Conservation (phyloP, 2,888 invertebrate genomes). For the Hipparchia semele region DNA sequence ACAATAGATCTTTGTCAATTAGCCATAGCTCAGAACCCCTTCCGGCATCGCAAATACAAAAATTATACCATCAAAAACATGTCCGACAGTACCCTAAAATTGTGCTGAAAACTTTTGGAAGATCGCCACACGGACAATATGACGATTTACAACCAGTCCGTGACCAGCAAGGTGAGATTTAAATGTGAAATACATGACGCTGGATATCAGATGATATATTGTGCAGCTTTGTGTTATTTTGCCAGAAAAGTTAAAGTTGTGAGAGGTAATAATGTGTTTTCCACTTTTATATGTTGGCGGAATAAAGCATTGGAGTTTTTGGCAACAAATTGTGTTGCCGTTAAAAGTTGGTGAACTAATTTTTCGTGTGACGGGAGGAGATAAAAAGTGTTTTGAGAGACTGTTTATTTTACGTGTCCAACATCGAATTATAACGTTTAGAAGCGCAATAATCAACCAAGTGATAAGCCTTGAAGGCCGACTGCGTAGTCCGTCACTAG, state of each 20-base stretch:
- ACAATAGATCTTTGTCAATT: not conserved
- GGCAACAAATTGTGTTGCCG: constrained; percentile 22
- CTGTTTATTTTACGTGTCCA: not conserved
- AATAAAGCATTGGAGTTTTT: constrained; percentile 23
- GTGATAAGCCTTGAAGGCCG: too few species aligned
- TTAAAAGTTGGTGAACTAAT: constrained; percentile 24
- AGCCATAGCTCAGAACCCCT: too few species aligned
- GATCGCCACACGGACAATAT: constrained; percentile 61
- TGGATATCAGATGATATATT: constrained; percentile 38
- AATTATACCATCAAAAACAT: constrained; percentile 9
- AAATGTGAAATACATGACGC: constrained; percentile 39
- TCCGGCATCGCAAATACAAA: not conserved
- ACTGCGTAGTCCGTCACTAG: too few species aligned
- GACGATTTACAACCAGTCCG: constrained; percentile 56
- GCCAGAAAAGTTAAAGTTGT: constrained; percentile 31
- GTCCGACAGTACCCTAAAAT: constrained; percentile 26
- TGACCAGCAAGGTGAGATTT: constrained; percentile 43
- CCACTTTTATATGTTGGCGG: constrained; percentile 20
- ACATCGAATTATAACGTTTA: too few species aligned
- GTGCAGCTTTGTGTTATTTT: constrained; percentile 30
- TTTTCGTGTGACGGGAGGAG: constrained; percentile 19
- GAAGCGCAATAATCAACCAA: too few species aligned
- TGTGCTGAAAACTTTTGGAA: constrained; percentile 51
- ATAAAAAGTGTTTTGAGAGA: constrained; percentile 37
- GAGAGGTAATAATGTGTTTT: constrained; percentile 32